Base-by-base conservation (phyloP, 1,140 invertebrate species). In the Steinernema feltiae region DNA sequence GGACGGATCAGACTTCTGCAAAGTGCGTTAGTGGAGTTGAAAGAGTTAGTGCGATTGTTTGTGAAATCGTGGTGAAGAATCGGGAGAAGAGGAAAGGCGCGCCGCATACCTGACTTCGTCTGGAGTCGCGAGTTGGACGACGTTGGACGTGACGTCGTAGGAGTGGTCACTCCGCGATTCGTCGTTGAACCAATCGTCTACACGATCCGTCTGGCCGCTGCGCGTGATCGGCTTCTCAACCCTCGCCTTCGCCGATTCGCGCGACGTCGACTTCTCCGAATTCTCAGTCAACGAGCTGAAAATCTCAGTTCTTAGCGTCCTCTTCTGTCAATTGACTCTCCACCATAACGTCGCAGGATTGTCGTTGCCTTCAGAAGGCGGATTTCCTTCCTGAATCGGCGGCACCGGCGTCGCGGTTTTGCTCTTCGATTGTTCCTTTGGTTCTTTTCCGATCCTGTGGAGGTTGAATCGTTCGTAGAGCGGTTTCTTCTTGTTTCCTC, bases 401-500 rank as follows among this genome's bases (percentile, higher is more conserved):
- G n/a, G 72, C 71, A 21, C 48, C 53, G 71, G 17, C 18, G 27
- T 73, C 71, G 72, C 72, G 72, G 31, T 75, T 27, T 31, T 70
- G 73, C n/a, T 27, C 71, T 31, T 27, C 29, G 21, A 1, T 17
- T 15, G 12, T 17, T 21, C 18, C 70, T 30, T n/a, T 76, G 2
- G 17, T 18, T 3, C 53, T 30, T 17, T 75, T 75, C 72, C 31
- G 18, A 32, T 32, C 41, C 21, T 29, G 21, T 48, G 71, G n/a
- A 72, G 71, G 29, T 48, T 72, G 71, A 72, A 32, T 17, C 71
- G 18, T 32, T 72, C 71, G 32, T 48, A 32, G 29, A 18, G 21
- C 15, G 71, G 71, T 24, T 75, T 77, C 29, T 72, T 74, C 35
- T 76, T 76, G n/a, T 72, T 74, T 35, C 81, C 81, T 0, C 88